Evolutionary conservation across 2,888 invertebrate genomes (phyloP), one percentile per base, ranked within the genome.

Genomic region (Agrotis clavis): DNA sequence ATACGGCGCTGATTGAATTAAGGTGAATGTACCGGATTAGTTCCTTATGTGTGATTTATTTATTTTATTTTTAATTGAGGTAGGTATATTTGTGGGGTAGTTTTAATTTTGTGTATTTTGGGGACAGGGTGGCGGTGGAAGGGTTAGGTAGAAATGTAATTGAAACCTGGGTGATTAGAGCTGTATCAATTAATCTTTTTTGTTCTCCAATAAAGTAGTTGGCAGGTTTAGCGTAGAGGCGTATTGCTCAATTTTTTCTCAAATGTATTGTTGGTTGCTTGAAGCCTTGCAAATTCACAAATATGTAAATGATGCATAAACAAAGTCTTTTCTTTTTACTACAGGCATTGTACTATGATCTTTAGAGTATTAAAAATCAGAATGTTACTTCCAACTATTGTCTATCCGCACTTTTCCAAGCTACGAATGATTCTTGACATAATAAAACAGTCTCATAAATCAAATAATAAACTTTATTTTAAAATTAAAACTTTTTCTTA

Each of bases 1-100:
- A 90, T 89, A 90, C 88, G 89, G 88, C 89, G 88, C 90, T 95
- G 94, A 96, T 96, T 95, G 95, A 95, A 95, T 95, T 95, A 95
- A 95, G 92, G 95, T 93, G 90, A 93, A 92, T 90, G 92, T 82
- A 91, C 90, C 82, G 84, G 85, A 86, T 85, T 83, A 84, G 61
- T 73, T 72, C 60, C 67, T 75, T 73, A 76, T 80, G 54, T 74
- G 76, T 79, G 81, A 82, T 81, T 85, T 70, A 82, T 79, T 78
- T 86, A 86, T 77, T 71, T 59, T 54, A 60, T 11, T 76, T 76
- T 77, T 79, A 75, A 69, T 79, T 70, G 68, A 64, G 53, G 30
- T 67, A 88, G 45, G 66, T 66, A 87, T 90, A 85, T 89, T 84
- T 85, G 86, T 87, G 82, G 86, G 88, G 88, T 41, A 19, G 45